These are phyloP conservation scores for Mesaphorura yosii DNA, from an alignment of 1,140 invertebrate species.

Conservation along the genomic window DNA sequence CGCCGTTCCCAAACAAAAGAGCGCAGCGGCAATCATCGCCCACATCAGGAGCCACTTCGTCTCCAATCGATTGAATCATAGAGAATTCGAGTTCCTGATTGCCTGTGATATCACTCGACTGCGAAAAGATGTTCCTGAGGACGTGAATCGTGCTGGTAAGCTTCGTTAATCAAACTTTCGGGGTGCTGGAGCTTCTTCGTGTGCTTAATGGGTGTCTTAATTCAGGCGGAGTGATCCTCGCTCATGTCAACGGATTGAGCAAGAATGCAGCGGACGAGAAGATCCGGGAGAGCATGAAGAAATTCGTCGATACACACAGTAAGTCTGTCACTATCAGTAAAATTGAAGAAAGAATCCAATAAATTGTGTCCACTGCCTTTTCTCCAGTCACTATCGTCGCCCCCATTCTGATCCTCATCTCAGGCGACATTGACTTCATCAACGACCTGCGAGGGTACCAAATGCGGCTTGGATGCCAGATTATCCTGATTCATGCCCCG, in stretches of 20 bases:
- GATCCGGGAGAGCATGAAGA: conserved; percentile 64
- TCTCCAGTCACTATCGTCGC: background rate
- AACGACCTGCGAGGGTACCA: conserved; percentile 8
- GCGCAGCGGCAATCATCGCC: background rate
- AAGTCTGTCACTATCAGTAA: conserved; percentile 50
- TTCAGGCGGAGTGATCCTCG: conserved; percentile 50
- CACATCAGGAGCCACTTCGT: background rate
- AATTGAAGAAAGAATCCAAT: background rate
- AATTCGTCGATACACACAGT: conserved; percentile 70
- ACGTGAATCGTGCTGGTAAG: conserved; percentile 1
- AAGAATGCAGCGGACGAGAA: conserved; percentile 88
- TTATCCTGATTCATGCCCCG: conserved; percentile 1
- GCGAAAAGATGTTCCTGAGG: background rate
- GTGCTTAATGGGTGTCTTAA: background rate
- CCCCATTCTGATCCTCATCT: conserved; percentile 3
- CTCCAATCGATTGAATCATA: conserved; percentile 1
- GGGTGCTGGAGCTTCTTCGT: background rate
- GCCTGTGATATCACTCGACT: conserved; percentile 4
- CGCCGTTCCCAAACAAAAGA: background rate
- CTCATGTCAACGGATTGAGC: conserved; percentile 64
- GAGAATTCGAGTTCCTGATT: conserved; percentile 8
- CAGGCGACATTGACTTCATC: conserved; percentile 10
- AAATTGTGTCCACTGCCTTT: background rate
- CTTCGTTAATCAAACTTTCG: background rate
- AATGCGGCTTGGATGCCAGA: conserved; percentile 4